These are phyloP conservation scores for Acipenser ruthenus DNA, from an alignment of 2,797 vertebrate species.

Conservation along the genomic window DNA sequence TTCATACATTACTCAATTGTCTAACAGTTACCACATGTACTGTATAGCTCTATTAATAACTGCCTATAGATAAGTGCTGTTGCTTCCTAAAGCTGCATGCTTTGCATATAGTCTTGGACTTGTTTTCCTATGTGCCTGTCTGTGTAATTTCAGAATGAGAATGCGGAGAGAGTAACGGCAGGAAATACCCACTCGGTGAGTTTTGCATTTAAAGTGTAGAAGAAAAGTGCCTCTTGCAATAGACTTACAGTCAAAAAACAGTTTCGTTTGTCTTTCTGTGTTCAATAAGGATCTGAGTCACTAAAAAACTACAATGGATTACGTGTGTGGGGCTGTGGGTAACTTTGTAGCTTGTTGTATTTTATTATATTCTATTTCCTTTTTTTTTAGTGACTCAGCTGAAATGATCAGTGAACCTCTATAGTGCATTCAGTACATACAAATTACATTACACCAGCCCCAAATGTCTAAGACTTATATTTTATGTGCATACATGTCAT, in stretches of 20 bases:
- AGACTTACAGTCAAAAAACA: background rate
- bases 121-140: constrained; percentile 26
- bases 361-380: background rate
- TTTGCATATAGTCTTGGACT: background rate
- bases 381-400: background rate
- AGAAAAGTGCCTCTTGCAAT: too few species aligned
- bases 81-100: background rate
- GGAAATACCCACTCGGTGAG: constrained; percentile 54
- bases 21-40: too few species aligned
- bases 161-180: constrained; percentile 41
- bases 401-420: too few species aligned
- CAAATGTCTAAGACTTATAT: too few species aligned
- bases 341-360: background rate
- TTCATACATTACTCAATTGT: too few species aligned
- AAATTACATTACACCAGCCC: too few species aligned
- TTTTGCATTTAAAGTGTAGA: constrained; percentile 8
- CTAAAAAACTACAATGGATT: background rate
- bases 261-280: background rate
- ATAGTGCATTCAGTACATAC: too few species aligned
- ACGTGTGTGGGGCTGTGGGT: background rate
- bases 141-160: constrained; percentile 51
- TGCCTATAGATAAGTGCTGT: too few species aligned
- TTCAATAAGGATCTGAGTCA: background rate
- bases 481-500: too few species aligned
- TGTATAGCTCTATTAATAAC: too few species aligned